A percentile compares a stretch with the other conserved stretches of the same genome.
phyloP scores from a whole-genome alignment of 1,140 invertebrate species.

The Zaprionus kolodkinae region DNA sequence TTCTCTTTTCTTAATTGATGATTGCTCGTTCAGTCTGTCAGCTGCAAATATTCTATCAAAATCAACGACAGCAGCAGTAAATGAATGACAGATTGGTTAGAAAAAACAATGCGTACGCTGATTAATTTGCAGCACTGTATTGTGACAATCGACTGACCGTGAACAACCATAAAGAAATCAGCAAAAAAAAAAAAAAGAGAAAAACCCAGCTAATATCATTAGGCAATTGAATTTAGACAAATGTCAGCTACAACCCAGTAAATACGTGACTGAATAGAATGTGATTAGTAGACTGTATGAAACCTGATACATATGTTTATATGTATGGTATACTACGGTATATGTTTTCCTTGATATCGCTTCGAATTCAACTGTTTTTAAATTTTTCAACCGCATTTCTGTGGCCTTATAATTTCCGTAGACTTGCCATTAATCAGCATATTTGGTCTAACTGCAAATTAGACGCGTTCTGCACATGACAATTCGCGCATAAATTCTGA shows the following conservation, averaged over 20 bases:
- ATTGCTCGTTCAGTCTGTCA: conserved; percentile 16
- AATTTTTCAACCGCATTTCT: conserved; percentile 24
- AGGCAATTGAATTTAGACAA: conserved; percentile 75
- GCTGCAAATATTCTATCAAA: conserved; percentile 60
- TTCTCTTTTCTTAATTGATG: conserved; percentile 24
- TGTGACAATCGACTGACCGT: conserved; percentile 47
- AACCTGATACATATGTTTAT: neutral
- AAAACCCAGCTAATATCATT: conserved; percentile 80
- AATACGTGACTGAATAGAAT: conserved; percentile 22
- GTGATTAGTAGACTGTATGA: conserved; percentile 43
- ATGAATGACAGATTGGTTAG: conserved; percentile 24
- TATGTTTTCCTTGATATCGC: neutral
- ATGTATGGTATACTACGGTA: too few species aligned
- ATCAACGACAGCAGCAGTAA: conserved; percentile 51
- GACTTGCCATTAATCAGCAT: conserved; percentile 69
- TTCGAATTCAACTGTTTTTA: conserved; percentile 6
- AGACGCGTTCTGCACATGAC: conserved; percentile 59
- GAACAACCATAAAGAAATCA: neutral
- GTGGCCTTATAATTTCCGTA: conserved; percentile 27
- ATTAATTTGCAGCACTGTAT: conserved; percentile 75
- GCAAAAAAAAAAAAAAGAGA: conserved; percentile 43
- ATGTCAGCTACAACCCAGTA: conserved; percentile 72
- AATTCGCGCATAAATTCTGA: conserved; percentile 73
- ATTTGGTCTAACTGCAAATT: conserved; percentile 45
- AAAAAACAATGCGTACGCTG: conserved; percentile 24